These are phyloP conservation scores for Anthoptus insignis DNA, from an alignment of 2,888 invertebrate species.

Conservation along the genomic window DNA sequence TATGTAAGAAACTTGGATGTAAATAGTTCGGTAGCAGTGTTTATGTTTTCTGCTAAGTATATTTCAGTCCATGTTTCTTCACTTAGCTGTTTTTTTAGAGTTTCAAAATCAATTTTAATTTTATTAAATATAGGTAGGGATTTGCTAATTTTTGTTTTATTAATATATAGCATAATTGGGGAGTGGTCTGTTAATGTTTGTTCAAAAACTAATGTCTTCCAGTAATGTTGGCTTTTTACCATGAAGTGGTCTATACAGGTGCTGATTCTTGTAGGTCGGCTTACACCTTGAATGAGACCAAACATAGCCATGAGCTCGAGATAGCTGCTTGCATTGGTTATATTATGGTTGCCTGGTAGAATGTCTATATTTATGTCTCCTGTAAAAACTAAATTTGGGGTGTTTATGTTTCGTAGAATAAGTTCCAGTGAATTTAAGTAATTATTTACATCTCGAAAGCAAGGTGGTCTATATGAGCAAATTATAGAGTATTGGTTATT, in stretches of 20 bases:
- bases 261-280: slow-evolving; percentile 15
- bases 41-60: not conserved
- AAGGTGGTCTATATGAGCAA: not conserved
- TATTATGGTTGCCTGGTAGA: not conserved
- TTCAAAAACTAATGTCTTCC: slow-evolving; percentile 22
- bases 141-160: not conserved
- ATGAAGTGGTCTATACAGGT: slow-evolving; percentile 37
- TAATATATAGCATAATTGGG: slow-evolving; percentile 17
- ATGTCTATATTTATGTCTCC: not conserved
- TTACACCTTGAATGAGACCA: slow-evolving; percentile 24
- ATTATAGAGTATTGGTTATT: not conserved
- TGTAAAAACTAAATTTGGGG: not conserved
- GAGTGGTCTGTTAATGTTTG: slow-evolving; percentile 24
- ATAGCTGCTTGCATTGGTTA: not conserved
- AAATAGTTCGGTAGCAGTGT: not conserved
- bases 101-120: not conserved
- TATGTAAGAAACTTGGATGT: not conserved
- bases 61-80: not conserved
- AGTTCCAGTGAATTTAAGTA: not conserved
- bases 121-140: not conserved
- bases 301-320: slow-evolving; percentile 3
- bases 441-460: not conserved
- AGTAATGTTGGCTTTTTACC: slow-evolving; percentile 14
- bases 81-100: not conserved
- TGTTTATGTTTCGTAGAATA: not conserved